Evolutionary conservation across 2,797 vertebrate genomes (phyloP).

Genomic region (Sarcoramphus papa): DNA sequence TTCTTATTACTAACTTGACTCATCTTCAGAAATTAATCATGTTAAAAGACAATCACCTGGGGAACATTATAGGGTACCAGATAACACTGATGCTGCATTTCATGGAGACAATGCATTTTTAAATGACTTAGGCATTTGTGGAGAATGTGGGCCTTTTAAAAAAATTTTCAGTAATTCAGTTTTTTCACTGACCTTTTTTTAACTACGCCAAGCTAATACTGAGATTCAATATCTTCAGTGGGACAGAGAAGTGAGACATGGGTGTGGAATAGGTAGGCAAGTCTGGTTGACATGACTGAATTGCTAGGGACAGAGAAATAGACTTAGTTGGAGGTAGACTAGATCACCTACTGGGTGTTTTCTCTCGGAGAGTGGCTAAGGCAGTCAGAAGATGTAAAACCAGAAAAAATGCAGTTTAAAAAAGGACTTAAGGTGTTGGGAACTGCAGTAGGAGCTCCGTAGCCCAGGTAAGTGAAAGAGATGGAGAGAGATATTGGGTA

Average conservation of each 20-base stretch:
- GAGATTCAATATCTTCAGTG: neutral
- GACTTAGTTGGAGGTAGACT: neutral
- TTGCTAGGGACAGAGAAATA: neutral
- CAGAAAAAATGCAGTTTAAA: neutral
- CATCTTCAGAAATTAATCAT: neutral
- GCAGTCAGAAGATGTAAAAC: neutral
- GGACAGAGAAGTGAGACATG: neutral
- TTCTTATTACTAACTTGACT: neutral
- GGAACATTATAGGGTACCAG: neutral
- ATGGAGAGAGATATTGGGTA: neutral
- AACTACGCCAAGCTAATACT: neutral
- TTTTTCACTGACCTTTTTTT: neutral
- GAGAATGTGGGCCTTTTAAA: neutral
- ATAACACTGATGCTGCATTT: neutral
- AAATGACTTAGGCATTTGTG: neutral
- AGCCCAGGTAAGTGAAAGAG: neutral
- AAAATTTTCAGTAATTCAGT: neutral
- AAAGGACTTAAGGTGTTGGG: neutral
- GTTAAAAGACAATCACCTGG: neutral
- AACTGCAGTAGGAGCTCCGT: neutral
- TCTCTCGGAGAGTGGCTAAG: neutral
- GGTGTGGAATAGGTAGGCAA: neutral
- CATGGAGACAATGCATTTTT: neutral
- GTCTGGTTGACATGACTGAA: neutral
- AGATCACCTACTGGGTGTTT: neutral